Evolutionary conservation across 2,888 invertebrate species (phyloP).

Genomic region (Lymantria dispar): DNA sequence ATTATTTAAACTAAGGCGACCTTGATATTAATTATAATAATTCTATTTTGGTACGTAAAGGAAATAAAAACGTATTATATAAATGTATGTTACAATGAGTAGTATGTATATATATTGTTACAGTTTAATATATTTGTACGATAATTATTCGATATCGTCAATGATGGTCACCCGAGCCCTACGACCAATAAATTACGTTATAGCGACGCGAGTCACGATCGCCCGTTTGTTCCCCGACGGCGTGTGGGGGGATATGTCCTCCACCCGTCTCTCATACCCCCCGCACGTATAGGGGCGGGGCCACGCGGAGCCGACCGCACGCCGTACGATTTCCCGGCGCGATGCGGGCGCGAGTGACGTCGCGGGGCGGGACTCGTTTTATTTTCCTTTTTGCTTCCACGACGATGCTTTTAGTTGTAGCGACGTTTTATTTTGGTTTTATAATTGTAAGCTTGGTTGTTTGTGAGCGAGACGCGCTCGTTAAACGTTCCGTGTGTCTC

Average conservation of each 20-base stretch:
- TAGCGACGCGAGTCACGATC: conserved; percentile 9
- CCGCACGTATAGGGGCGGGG: conserved; percentile 20
- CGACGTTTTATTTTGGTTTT: conserved; percentile 26
- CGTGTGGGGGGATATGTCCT: background rate
- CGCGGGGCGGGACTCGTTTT: conserved; percentile 13
- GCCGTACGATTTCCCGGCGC: conserved; percentile 4
- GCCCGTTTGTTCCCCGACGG: conserved; percentile 4
- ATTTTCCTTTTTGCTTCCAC: conserved; percentile 28
- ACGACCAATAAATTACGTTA: conserved; percentile 9
- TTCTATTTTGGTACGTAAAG: background rate
- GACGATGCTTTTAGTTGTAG: conserved; percentile 22
- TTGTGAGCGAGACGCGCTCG: conserved; percentile 13
- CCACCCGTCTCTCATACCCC: background rate
- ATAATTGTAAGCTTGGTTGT: conserved; percentile 31
- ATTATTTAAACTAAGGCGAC: too few relatives aligned
- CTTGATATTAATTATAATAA: too few relatives aligned
- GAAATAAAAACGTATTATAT: background rate
- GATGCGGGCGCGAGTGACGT: conserved; percentile 1
- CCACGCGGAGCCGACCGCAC: conserved; percentile 26
- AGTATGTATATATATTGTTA: background rate
- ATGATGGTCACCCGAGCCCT: background rate
- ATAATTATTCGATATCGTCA: background rate
- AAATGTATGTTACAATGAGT: background rate
- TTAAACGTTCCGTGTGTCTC: conserved; percentile 15
- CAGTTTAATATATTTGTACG: background rate